Conservation (phyloP, 1,140 invertebrate species). For the Magallana angulata region DNA sequence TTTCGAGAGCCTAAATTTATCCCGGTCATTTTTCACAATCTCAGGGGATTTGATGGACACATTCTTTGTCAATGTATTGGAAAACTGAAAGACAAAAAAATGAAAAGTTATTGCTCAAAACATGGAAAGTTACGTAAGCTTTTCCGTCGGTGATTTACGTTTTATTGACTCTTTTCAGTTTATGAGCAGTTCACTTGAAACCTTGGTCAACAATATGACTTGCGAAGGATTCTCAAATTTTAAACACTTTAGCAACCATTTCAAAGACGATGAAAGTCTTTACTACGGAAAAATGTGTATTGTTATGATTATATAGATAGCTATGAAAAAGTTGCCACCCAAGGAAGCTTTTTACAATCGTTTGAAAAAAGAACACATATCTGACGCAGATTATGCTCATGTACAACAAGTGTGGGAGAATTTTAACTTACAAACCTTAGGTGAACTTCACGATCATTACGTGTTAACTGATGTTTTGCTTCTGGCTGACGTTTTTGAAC, state of each 20-base stretch:
- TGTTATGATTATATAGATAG: conserved; percentile 5
- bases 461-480: conserved; percentile 56
- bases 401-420: conserved; percentile 36
- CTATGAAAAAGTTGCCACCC: background rate
- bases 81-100: conserved; percentile 59
- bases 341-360: conserved; percentile 41
- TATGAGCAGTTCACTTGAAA: conserved; percentile 41
- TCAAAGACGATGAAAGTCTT: conserved; percentile 43
- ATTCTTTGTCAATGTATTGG: conserved; percentile 72
- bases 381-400: background rate
- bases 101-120: conserved; percentile 74
- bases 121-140: conserved; percentile 72
- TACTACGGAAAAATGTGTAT: conserved; percentile 47
- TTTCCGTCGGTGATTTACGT: conserved; percentile 42
- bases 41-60: conserved; percentile 76
- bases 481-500: conserved; percentile 57
- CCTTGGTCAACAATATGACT: conserved; percentile 39
- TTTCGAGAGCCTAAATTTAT: conserved; percentile 27
- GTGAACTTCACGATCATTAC: conserved; percentile 67
- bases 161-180: conserved; percentile 52
- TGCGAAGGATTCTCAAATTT: conserved; percentile 45
- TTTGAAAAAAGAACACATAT: conserved; percentile 31
- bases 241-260: conserved; percentile 45
- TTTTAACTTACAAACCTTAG: conserved; percentile 37
- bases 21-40: conserved; percentile 73